Evolutionary conservation across 2,888 invertebrate genomes (phyloP), one percentile per base, ranked within the genome.

Genomic region (Drosophila tanythrix): DNA sequence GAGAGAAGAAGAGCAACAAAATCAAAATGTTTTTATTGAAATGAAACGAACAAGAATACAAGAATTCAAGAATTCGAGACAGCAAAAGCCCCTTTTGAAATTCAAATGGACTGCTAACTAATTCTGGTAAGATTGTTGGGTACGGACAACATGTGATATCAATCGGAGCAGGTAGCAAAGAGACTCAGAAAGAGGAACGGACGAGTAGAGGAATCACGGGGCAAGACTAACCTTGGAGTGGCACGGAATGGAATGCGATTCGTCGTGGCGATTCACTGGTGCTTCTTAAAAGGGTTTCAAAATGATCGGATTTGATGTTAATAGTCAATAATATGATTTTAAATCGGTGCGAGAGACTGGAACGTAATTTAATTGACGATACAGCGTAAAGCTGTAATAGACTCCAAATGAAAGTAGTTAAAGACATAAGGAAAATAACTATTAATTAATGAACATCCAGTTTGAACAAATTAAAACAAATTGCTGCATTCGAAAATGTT

Each of bases 51-150:
- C n/a, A 31, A 58, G 70, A 69, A 72, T 63, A 25, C n/a, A 35
- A 58, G 72, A 69, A 72, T 66, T 29, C 29, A 27, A 43, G 21
- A 43, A 21, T 43, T 25, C 8, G 46, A 46, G 46, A 46, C 46
- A 46, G 46, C 46, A 15, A 59, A 73, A 50, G 31, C 75, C 65
- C 43, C 66, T 75, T 74, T 64, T 27, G n/a, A 50, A 68, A 82
- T 76, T 72, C 66, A 82, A 70, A 74, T 59, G 31, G 55, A 33
- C 64, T 27, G 46, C 72, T 56, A 72, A 75, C 53, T 72, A 84
- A 84, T 87, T 85, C 84, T 79, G 76, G 82, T 81, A 78, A 68
- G 82, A 80, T 70, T 76, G 68, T 69, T 48, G 48, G 31, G 43
- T 35, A 46, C 5, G 5, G n/a, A 36, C 76, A 79, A 79, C 82